phyloP scores from a whole-genome alignment of 2,797 vertebrate species.

The Glossophaga mutica region DNA sequence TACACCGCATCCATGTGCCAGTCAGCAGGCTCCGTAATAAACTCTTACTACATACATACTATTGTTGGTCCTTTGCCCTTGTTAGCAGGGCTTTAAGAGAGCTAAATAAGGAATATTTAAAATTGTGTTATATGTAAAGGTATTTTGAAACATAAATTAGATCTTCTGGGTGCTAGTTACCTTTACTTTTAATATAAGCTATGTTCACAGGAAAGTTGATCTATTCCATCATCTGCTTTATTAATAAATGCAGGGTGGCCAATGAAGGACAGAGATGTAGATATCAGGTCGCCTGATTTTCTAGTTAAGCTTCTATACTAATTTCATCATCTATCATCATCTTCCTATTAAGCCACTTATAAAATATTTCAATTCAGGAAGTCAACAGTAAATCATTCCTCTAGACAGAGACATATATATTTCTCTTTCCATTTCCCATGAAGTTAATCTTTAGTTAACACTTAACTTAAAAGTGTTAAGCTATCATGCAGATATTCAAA shows the following conservation, averaged over 20 bases:
- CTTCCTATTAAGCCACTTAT: conserved; percentile 70
- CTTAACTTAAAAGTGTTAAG: conserved; percentile 20
- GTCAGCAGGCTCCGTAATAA: neutral
- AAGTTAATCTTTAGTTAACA: conserved; percentile 47
- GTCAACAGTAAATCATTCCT: conserved; percentile 62
- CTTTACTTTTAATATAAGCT: conserved; percentile 54
- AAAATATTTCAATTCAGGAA: conserved; percentile 63
- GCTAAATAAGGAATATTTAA: conserved; percentile 41
- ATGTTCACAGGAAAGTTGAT: conserved; percentile 39
- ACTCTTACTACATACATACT: neutral
- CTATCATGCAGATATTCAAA: neutral
- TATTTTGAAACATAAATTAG: conserved; percentile 56
- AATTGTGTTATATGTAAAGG: conserved; percentile 44
- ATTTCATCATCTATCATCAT: conserved; percentile 75
- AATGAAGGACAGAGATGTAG: conserved; percentile 66
- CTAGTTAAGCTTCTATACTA: conserved; percentile 64
- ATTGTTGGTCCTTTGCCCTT: conserved; percentile 46
- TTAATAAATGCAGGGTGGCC: conserved; percentile 58
- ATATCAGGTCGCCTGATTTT: conserved; percentile 69
- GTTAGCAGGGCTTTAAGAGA: conserved; percentile 31
- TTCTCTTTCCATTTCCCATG: conserved; percentile 22
- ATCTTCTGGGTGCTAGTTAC: conserved; percentile 17
- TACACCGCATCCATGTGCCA: neutral
- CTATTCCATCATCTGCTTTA: conserved; percentile 62
- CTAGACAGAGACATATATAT: neutral